phyloP scores from a whole-genome alignment of 2,888 invertebrate species.

The Syritta pipiens region DNA sequence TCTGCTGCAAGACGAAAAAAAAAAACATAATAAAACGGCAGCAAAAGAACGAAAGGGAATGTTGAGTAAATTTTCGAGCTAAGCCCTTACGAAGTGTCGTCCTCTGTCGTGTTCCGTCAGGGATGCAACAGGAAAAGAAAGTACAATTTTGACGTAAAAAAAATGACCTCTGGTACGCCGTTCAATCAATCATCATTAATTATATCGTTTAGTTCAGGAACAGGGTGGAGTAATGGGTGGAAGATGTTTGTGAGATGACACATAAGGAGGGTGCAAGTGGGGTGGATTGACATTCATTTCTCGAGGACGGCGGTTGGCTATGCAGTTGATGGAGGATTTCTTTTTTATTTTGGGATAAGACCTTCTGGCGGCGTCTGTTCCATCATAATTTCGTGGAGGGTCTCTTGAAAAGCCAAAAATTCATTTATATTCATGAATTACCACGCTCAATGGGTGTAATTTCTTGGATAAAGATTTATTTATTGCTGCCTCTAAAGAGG shows the following conservation, averaged over 20 bases:
- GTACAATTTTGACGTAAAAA: slow-evolving; percentile 36
- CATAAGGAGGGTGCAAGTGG: slow-evolving; percentile 7
- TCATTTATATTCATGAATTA: slow-evolving; percentile 43
- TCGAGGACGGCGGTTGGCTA: neutral
- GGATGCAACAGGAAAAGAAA: neutral
- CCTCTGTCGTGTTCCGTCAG: slow-evolving; percentile 50
- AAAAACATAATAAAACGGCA: neutral
- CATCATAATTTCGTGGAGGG: slow-evolving; percentile 9
- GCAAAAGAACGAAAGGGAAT: slow-evolving; percentile 35
- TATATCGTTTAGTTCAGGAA: slow-evolving; percentile 49
- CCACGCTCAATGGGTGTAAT: slow-evolving; percentile 19
- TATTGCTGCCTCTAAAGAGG: slow-evolving; percentile 15
- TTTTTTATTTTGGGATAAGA: neutral
- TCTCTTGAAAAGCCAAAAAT: slow-evolving; percentile 18
- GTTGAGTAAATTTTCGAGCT: slow-evolving; percentile 22
- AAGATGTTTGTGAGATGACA: slow-evolving; percentile 45
- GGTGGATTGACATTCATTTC: slow-evolving; percentile 21
- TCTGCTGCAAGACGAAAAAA: neutral
- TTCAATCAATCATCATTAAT: slow-evolving; percentile 67
- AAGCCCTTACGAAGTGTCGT: neutral
- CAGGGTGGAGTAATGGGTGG: slow-evolving; percentile 26
- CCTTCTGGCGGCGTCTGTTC: neutral
- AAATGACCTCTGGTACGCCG: slow-evolving; percentile 51
- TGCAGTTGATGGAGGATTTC: slow-evolving; percentile 13
- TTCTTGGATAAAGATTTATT: slow-evolving; percentile 29